Base-by-base conservation (phyloP, 1,140 invertebrate species). In the Heliconius eleuchia region DNA sequence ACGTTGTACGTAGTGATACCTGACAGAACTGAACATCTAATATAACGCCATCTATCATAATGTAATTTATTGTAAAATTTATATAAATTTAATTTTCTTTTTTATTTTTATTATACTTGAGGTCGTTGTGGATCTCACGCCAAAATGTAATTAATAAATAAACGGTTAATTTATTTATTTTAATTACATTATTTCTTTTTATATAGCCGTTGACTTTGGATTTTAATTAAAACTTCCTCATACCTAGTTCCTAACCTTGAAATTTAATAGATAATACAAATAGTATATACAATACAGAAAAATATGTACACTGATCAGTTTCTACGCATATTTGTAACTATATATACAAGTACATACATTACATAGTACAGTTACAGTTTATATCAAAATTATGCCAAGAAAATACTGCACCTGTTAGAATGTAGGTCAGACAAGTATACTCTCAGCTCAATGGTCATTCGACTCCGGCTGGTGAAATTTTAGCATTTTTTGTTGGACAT, bases 41-140 rank as follows among this genome's bases (percentile, higher is more conserved):
- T 91, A 85, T 91, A 89, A 92, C 91, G 91, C 91, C 92, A 93
- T 93, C 91, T 93, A 93, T 89, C 85, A 81, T 93, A 93, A 92
- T 93, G 88, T 94, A 93, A 93, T 94, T 94, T 94, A 94, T 94
- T 94, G 92, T 94, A 94, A 93, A 94, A 93, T 94, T 94, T 94
- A 93, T 92, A 92, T 94, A 93, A 93, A 92, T 92, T 93, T 94
- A 94, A 94, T 94, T 94, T 91, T 90, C 88, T 94, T 94, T 92
- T 93, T 92, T 93, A 93, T 94, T 93, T 94, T 93, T 93, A 92
- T 92, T 92, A 94, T 92, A 93, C 90, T 90, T 89, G 92, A 88
- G 92, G 91, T 93, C 92, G 89, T 94, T 92, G 89, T 93, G 92
- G 92, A 93, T 93, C 92, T 92, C 91, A 92, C 87, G 90, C 92